Conservation (phyloP, 2,888 invertebrate species). For the Plagodis dolabraria region DNA sequence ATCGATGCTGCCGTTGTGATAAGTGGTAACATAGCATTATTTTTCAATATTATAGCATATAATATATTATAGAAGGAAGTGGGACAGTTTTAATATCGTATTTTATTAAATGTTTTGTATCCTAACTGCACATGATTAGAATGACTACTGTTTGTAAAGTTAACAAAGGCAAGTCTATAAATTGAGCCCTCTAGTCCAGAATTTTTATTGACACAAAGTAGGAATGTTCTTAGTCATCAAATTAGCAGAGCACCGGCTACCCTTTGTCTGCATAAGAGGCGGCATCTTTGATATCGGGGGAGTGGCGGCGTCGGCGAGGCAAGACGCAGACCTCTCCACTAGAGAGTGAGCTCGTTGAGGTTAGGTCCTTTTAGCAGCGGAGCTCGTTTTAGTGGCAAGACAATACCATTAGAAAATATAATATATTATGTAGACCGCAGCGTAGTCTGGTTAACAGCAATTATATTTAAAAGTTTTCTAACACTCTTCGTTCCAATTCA, state of each 20-base stretch:
- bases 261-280: constrained; percentile 9
- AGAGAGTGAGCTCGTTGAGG: constrained; percentile 1
- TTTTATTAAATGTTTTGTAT: no score
- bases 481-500: no score
- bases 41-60: no score
- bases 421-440: not conserved
- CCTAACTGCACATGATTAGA: no score
- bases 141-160: no score
- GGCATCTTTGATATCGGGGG: constrained; percentile 24
- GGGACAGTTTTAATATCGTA: no score
- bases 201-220: not conserved
- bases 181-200: not conserved
- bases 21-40: no score
- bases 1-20: no score
- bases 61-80: no score
- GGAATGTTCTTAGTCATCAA: constrained; percentile 1
- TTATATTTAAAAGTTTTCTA: no score
- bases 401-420: not conserved
- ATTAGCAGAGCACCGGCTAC: constrained; percentile 4
- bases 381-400: not conserved
- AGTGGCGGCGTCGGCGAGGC: constrained; percentile 15
- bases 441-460: no score
- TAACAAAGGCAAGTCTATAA: no score
- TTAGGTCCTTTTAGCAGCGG: constrained; percentile 1
- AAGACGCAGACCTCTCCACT: constrained; percentile 7